phyloP scores from a whole-genome alignment of 2,113 vertebrate species.

The Catagonus wagneri region DNA sequence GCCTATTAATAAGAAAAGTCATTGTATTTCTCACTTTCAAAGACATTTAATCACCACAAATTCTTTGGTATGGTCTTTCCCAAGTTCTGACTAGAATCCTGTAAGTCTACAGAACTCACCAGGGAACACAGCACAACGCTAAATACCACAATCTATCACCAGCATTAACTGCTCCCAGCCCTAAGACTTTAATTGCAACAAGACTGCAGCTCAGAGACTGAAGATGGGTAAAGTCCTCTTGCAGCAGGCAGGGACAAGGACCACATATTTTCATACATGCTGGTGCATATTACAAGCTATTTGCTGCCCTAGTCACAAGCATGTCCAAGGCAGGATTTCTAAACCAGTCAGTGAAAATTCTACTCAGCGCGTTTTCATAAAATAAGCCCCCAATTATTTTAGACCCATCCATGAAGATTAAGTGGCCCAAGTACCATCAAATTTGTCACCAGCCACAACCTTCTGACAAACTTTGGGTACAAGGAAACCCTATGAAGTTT shows the following conservation, averaged over 20 bases:
- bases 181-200: conserved; percentile 87
- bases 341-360: conserved; percentile 50
- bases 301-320: conserved; percentile 71
- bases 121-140: conserved; percentile 62
- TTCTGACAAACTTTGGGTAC: conserved; percentile 34
- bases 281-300: conserved; percentile 81
- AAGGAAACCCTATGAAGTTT: conserved; percentile 63
- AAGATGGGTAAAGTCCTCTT: conserved; percentile 72
- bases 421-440: conserved; percentile 41
- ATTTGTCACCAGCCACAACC: conserved; percentile 22
- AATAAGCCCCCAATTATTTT: conserved; percentile 60
- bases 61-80: conserved; percentile 54
- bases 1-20: neutral
- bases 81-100: conserved; percentile 66
- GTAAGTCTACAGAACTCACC: conserved; percentile 67
- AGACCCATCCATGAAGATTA: conserved; percentile 48
- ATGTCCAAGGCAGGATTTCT: conserved; percentile 62
- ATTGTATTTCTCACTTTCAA: conserved; percentile 45
- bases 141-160: conserved; percentile 75
- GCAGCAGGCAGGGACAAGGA: conserved; percentile 86
- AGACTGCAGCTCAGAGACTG: conserved; percentile 75
- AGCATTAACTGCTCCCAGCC: conserved; percentile 79
- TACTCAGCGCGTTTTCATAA: conserved; percentile 5
- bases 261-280: conserved; percentile 85
- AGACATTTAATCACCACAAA: conserved; percentile 53